Conservation (phyloP, 2,113 vertebrate species). For the Grus americana region DNA sequence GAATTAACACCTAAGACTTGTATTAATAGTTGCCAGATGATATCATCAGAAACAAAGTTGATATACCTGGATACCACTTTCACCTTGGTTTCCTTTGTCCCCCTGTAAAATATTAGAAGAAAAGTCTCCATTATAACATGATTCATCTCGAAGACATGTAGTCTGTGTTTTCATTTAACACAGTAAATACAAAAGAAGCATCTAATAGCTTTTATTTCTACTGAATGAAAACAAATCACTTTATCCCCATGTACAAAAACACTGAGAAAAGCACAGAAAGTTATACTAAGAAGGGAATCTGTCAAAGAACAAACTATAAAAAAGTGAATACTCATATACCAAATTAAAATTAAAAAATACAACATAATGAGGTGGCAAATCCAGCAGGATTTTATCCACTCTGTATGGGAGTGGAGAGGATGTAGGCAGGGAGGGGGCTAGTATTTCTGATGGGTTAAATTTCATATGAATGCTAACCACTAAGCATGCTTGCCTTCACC, state of each 20-base stretch:
- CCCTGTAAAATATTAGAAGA: constrained; percentile 75
- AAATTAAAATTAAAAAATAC: neutral
- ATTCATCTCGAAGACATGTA: neutral
- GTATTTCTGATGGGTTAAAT: neutral
- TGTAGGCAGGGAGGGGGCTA: neutral
- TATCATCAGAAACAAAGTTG: neutral
- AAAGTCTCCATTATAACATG: neutral
- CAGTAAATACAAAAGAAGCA: neutral
- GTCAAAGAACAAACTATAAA: neutral
- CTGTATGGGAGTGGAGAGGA: neutral
- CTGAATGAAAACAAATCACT: neutral
- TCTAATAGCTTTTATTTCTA: neutral
- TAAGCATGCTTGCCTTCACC: neutral
- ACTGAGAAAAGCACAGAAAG: neutral
- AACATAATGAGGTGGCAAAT: neutral
- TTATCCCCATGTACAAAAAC: neutral
- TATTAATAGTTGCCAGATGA: neutral
- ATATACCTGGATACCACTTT: constrained; percentile 79
- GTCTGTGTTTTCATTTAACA: neutral
- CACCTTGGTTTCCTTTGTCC: constrained; percentile 78
- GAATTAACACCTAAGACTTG: neutral
- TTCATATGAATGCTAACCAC: neutral
- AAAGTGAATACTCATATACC: neutral
- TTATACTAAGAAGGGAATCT: neutral
- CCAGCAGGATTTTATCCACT: neutral